These are phyloP conservation scores for Liposcelis brunnea DNA, from an alignment of 2,888 invertebrate species.

Conservation along the genomic window DNA sequence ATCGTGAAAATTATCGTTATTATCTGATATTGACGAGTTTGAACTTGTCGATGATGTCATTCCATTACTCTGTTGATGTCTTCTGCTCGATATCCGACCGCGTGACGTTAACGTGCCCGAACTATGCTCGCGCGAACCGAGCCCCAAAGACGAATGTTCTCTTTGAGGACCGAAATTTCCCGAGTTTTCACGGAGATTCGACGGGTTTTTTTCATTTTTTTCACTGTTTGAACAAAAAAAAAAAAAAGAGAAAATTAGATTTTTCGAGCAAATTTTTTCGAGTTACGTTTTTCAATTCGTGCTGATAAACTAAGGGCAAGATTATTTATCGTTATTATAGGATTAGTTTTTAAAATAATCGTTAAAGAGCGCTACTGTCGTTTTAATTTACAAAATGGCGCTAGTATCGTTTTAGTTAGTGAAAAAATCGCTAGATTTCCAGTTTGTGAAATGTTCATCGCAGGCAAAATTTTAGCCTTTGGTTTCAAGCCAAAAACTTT, in stretches of 20 bases:
- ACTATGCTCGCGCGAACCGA: conserved; percentile 4
- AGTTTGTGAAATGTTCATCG: too few relatives aligned
- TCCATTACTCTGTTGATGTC: conserved; percentile 2
- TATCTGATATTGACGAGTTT: conserved; percentile 5
- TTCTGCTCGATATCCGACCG: conserved; percentile 2
- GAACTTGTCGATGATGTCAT: neutral
- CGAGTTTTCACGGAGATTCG: neutral
- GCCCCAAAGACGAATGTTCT: neutral
- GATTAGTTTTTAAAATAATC: too few relatives aligned
- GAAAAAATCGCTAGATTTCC: too few relatives aligned
- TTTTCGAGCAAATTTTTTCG: too few relatives aligned
- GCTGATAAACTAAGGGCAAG: too few relatives aligned
- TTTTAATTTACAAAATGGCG: too few relatives aligned
- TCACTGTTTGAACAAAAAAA: conserved; percentile 6
- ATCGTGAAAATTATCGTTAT: conserved; percentile 4
- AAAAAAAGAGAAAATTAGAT: neutral
- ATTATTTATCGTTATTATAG: too few relatives aligned
- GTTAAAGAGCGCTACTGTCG: too few relatives aligned
- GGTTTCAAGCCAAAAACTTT: too few relatives aligned
- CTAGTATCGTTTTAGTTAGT: too few relatives aligned
- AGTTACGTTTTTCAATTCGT: too few relatives aligned
- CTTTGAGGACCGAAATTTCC: neutral
- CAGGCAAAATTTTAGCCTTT: too few relatives aligned
- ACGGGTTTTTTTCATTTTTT: conserved; percentile 1
- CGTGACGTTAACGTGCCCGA: conserved; percentile 4